These are phyloP conservation scores for Gymnodraco acuticeps DNA, from an alignment of 2,797 vertebrate species.

Conservation along the genomic window DNA sequence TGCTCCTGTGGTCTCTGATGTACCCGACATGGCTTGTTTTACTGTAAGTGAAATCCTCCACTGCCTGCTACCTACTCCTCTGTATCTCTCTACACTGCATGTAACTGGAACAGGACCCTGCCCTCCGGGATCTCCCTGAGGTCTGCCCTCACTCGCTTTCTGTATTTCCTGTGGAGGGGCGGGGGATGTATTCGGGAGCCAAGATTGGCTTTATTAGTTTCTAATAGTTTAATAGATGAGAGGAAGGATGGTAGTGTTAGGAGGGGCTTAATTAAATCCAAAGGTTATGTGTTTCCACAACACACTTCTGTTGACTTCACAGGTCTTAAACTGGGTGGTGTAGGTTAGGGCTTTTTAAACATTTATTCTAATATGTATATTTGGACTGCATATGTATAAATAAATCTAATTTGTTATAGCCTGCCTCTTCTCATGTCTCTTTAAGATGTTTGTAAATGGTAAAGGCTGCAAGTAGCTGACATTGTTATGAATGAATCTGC, in stretches of 20 bases:
- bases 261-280: slow-evolving; percentile 64
- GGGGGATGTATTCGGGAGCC: slow-evolving; percentile 42
- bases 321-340: slow-evolving; percentile 71
- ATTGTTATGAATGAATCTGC: slow-evolving; percentile 19
- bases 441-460: not conserved
- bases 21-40: slow-evolving; percentile 80
- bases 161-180: slow-evolving; percentile 61
- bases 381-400: slow-evolving; percentile 80
- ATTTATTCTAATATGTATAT: slow-evolving; percentile 81
- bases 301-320: slow-evolving; percentile 60
- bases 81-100: slow-evolving; percentile 67
- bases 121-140: slow-evolving; percentile 78
- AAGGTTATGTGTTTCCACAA: slow-evolving; percentile 67
- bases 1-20: slow-evolving; percentile 75
- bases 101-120: slow-evolving; percentile 80
- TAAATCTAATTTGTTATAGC: slow-evolving; percentile 81
- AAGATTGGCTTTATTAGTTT: slow-evolving; percentile 59
- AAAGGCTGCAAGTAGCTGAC: not conserved
- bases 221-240: slow-evolving; percentile 64
- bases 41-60: slow-evolving; percentile 83
- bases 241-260: slow-evolving; percentile 35
- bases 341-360: slow-evolving; percentile 72
- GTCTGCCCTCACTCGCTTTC: slow-evolving; percentile 71
- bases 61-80: slow-evolving; percentile 73
- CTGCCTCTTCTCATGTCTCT: slow-evolving; percentile 46